Conservation (phyloP, 2,888 invertebrate genomes). For the Drosophila imparisetae region DNA sequence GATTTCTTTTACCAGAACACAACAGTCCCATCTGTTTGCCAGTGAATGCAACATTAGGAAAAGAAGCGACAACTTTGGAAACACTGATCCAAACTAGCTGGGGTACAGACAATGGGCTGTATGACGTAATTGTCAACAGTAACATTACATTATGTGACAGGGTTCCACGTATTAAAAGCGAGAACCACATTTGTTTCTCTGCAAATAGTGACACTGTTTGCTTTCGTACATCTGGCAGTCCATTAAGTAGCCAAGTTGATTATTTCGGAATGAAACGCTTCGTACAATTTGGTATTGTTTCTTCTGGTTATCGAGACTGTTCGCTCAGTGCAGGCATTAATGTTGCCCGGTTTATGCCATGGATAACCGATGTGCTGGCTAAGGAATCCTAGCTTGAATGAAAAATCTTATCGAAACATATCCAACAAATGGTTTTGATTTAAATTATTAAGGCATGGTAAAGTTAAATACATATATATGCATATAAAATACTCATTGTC, state of each 20-base stretch:
- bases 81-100: constrained; percentile 11
- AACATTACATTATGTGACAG: background rate
- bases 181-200: background rate
- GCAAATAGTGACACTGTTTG: background rate
- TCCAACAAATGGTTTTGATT: background rate
- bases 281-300: constrained; percentile 24
- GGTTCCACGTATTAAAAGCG: too few relatives aligned
- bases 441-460: background rate
- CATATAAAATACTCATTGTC: background rate
- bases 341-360: constrained; percentile 15
- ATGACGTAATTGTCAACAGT: background rate
- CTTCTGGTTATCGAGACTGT: background rate
- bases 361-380: constrained; percentile 22
- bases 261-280: constrained; percentile 15
- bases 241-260: constrained; percentile 15
- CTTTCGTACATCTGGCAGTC: constrained; percentile 6
- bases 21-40: constrained; percentile 37
- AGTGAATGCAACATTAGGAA: constrained; percentile 14
- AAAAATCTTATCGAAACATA: background rate
- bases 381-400: background rate
- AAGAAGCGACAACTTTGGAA: constrained; percentile 1
- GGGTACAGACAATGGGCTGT: background rate
- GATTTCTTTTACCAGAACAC: constrained; percentile 6
- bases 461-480: background rate
- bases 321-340: background rate